Evolutionary conservation across 53 echinoderm and acorn worm species (phyloP).

Genomic region (Stichopus horrens): DNA sequence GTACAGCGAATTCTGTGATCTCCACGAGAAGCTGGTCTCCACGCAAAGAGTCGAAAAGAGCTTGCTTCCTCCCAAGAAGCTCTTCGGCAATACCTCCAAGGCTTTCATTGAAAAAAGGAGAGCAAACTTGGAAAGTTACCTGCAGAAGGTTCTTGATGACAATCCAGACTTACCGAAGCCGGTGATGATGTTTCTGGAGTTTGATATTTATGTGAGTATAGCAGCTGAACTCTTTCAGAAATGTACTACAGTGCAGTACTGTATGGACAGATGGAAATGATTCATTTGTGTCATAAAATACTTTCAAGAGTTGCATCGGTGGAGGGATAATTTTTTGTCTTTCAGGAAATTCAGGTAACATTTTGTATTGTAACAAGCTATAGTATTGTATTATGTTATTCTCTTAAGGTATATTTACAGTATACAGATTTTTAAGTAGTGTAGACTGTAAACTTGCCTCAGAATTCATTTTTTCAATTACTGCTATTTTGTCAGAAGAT

Average conservation of each 20-base stretch:
- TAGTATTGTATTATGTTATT: too few species aligned
- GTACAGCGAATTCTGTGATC: conserved; percentile 92
- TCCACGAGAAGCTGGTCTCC: conserved; percentile 81
- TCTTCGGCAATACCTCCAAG: conserved; percentile 88
- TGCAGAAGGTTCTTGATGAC: conserved; percentile 67
- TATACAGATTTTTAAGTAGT: too few species aligned
- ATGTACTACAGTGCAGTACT: not conserved
- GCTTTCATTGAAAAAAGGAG: conserved; percentile 87
- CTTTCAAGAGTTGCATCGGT: too few species aligned
- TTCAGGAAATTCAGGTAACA: too few species aligned
- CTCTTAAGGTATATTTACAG: too few species aligned
- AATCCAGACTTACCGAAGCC: conserved; percentile 67
- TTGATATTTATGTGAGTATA: conserved; percentile 88
- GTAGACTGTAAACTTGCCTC: too few species aligned
- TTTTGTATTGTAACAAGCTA: too few species aligned
- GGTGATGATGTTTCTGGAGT: conserved; percentile 83
- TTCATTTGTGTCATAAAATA: too few species aligned
- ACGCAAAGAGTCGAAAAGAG: conserved; percentile 61
- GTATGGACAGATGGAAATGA: too few species aligned
- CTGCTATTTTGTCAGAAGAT: too few species aligned
- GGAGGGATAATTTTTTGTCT: too few species aligned
- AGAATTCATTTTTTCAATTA: too few species aligned
- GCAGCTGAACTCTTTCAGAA: not conserved
- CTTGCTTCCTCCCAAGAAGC: conserved; percentile 85
- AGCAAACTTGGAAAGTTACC: conserved; percentile 72